Evolutionary conservation across 2,888 invertebrate species (phyloP).

Genomic region (Epinotia demarniana): DNA sequence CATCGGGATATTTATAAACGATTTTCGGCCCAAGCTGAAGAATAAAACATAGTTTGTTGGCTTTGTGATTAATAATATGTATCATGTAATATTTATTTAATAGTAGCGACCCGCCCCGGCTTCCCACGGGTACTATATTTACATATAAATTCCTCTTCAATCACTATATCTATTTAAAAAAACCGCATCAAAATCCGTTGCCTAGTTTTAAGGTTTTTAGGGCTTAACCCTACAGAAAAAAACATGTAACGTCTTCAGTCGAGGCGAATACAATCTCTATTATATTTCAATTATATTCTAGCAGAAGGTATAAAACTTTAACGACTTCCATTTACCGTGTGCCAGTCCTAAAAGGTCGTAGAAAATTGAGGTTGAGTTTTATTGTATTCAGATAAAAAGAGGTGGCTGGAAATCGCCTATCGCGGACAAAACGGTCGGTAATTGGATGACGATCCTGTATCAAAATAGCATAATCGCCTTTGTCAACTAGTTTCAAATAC

Average conservation of each 20-base stretch:
- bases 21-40: too few species aligned
- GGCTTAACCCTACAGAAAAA: too few species aligned
- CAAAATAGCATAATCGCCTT: neutral
- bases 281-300: neutral
- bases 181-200: too few species aligned
- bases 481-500: neutral
- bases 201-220: too few species aligned
- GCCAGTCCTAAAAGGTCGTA: conserved; percentile 5
- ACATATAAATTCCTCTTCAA: too few species aligned
- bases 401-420: conserved; percentile 9
- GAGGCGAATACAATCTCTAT: neutral
- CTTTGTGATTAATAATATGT: too few species aligned
- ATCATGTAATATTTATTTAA: too few species aligned
- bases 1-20: too few species aligned
- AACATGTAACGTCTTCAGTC: neutral
- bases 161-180: too few species aligned
- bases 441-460: neutral
- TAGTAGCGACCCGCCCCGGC: too few species aligned
- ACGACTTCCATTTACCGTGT: conserved; percentile 19
- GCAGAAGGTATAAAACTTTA: conserved; percentile 2
- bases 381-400: conserved; percentile 31
- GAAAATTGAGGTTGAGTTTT: conserved; percentile 20
- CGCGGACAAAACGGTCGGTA: neutral
- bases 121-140: too few species aligned
- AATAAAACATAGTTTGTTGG: too few species aligned